Base-by-base conservation (phyloP, 2,797 vertebrate genomes). In the Uromys caudimaculatus region DNA sequence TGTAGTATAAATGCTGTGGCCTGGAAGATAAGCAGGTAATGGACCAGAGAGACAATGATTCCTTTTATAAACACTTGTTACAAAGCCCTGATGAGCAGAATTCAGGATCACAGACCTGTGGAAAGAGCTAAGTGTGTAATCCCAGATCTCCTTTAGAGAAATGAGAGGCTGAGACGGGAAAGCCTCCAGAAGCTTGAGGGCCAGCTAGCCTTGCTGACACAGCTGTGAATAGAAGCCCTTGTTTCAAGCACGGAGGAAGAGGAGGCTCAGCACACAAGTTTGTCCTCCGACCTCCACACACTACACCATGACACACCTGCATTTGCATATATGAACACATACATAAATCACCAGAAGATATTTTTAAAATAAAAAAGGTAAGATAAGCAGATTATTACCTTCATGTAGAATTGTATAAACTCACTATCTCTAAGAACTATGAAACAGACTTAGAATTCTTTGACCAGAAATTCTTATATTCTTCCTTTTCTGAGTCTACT, bases 371-470 rank as follows among this genome's bases (percentile, higher is more conserved):
- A 41, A 88, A 88, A 50, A 52, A 69, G 17, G 2, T 69, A 69
- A 75, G 44, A 85, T 79, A 90, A 84, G 69, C n/a, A 92, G 11
- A 11, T 69, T 78, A 62, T 3, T 69, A 23, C 69, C 38, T 71
- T 95, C 60, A 52, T 52, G 92, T 91, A 91, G 44, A 88, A 62
- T 54, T 9, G 1, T 32, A 62, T 56, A 67, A 83, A 50, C 16
- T 91, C 75, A 93, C 86, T 95, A 86, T 82, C n/a, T 92, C 94
- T 90, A 64, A 67, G 24, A 89, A 32, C 27, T 24, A 12, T 79
- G 60, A 32, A 67, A 54, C 8, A 1, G 23, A 77, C 35, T 87
- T 60, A 56, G 35, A 85, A 84, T 79, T 93, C 56, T 77, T 56
- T 88, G 83, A 79, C 89, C 19, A 71, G 35, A 95, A 86, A 14